Base-by-base conservation (phyloP, 2,797 vertebrate genomes). In the Aythya fuligula region DNA sequence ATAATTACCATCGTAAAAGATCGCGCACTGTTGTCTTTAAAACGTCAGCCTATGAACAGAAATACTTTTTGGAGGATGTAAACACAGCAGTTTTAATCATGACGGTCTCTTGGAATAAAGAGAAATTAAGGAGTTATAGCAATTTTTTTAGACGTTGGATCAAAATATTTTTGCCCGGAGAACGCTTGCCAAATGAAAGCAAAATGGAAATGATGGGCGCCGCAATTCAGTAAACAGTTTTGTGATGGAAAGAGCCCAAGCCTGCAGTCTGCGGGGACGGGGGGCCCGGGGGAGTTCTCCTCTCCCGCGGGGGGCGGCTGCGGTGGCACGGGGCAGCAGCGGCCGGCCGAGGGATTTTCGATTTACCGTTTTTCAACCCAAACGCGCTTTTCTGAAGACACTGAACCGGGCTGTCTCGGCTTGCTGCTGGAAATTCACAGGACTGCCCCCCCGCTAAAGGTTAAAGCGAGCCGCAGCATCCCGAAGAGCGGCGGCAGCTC, bases 281-380 rank as follows among this genome's bases (percentile, higher is more conserved):
- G 0, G 47, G 9, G 22, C 74, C n/a, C 3, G 18, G 36, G 3
- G 43, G 36, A 21, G 6, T 2, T 25, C 5, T 8, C 61, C 24
- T 4, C 5, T 20, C 67, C 85, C 2, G 32, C 8, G 6, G 61
- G 79, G n/a, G 57, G 39, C 0, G 30, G 17, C 27, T 16, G 49
- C 34, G 28, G 21, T 22, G 34, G 7, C 49, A 5, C 39, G 2
- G 70, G 45, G 1, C 5, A 21, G 3, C 38, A 19, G 58, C 18
- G 27, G 21, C 0, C 0, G 3, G 17, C 4, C 5, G 1, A 8
- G 8, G 1, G 0, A 8, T 25, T 36, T n/a, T 39, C 36, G 0
- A 34, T 5, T 10, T 0, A 13, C n/a, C 21, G 0, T 70, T 75
- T 88, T 54, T 1, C 45, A 7, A 3, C 60, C 4, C 8, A 45